Base-by-base conservation (phyloP, 2,113 vertebrate genomes). In the Aramus guarauna region DNA sequence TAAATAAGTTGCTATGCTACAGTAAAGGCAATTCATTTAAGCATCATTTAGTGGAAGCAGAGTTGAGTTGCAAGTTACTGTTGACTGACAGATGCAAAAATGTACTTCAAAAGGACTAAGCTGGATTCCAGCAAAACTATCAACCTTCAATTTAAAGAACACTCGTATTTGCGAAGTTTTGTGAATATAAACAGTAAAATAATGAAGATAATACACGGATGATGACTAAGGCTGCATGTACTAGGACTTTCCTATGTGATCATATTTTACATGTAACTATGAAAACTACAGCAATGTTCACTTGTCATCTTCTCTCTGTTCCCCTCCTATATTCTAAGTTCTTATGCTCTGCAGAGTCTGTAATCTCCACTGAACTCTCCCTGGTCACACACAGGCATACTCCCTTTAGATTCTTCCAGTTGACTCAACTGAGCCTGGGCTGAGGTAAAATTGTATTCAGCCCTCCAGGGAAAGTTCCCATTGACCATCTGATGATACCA, bases 1-100 rank as follows among this genome's bases (percentile, higher is more conserved):
- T 90, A 96, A 95, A 90, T 91, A 97, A 96, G 96, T 95, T 97
- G 94, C 97, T 97, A 96, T 60, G 94, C 71, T 96, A 96, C 95
- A 88, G 86, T 91, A 95, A 78, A 95, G 45, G 91, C 84, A 94
- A 94, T 87, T 95, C 50, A 85, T 94, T 88, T 88, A 94, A 89
- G 66, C 64, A 91, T 60, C 15, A 0, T 91, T 95, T 85, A 92
- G 77, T 30, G 48, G 50, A 91, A 95, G 41, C 66, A 88, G 80
- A 79, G 81, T 91, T 90, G 66, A 94, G 76, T 85, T 97, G 36
- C 37, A 82, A 85, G 93, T 58, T 72, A 36, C 52, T 90, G 56
- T 36, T 90, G 69, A 94, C 37, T 94, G 92, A 81, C 81, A 88
- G 77, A 92, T 55, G 45, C 32, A 94, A 87, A 94, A 94, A 79